Evolutionary conservation across 2,113 vertebrate species (phyloP).

Genomic region (Sterna hirundo): DNA sequence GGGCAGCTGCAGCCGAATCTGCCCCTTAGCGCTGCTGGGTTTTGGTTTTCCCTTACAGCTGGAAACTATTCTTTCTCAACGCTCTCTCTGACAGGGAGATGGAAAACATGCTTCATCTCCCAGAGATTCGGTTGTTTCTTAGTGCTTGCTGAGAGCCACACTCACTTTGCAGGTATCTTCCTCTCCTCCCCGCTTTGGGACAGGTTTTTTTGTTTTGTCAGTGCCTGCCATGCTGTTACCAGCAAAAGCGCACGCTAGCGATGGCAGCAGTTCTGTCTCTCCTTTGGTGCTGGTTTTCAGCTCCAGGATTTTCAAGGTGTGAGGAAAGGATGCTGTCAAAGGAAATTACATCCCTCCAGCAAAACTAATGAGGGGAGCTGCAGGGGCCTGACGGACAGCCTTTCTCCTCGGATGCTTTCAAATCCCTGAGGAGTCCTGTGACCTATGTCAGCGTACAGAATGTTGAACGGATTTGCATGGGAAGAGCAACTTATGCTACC

Average conservation of each 20-base stretch:
- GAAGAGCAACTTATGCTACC: neutral
- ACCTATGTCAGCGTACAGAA: neutral
- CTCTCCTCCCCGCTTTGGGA: neutral
- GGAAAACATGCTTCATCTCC: neutral
- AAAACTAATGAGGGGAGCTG: neutral
- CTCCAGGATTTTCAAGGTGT: neutral
- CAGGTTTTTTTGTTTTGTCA: neutral
- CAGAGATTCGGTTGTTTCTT: accelerated
- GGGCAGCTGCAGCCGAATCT: neutral
- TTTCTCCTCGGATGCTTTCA: neutral
- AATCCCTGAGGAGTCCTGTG: neutral
- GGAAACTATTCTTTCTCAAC: neutral
- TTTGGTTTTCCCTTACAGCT: neutral
- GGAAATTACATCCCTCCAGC: neutral
- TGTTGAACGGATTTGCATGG: neutral
- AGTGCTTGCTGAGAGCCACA: neutral
- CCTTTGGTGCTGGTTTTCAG: neutral
- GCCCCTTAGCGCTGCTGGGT: neutral
- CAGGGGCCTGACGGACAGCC: neutral
- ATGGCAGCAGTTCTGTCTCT: neutral
- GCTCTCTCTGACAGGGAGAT: neutral
- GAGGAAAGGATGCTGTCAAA: neutral
- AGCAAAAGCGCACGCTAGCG: neutral
- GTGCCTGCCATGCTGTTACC: neutral
- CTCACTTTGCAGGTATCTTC: neutral